These are phyloP conservation scores for Forbesichthys papilliferus DNA, from an alignment of 2,113 vertebrate species.

Conservation along the genomic window DNA sequence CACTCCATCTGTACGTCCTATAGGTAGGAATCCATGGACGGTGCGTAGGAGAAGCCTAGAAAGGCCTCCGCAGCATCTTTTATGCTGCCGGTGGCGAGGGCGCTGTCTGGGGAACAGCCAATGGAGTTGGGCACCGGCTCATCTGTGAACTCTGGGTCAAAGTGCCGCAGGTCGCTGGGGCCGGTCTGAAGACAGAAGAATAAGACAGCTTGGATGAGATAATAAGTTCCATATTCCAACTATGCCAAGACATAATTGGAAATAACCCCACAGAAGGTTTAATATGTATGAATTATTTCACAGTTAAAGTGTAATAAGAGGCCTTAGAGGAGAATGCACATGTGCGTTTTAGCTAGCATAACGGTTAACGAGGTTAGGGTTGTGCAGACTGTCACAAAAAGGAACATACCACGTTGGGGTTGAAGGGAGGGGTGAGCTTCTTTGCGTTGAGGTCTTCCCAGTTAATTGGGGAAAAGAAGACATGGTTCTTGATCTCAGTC, in stretches of 20 bases:
- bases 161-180: slow-evolving; percentile 93
- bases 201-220: slow-evolving; percentile 1
- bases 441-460: slow-evolving; percentile 98
- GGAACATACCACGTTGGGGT: slow-evolving; percentile 94
- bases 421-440: slow-evolving; percentile 98
- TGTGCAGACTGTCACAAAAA: background rate
- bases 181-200: slow-evolving; percentile 80
- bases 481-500: slow-evolving; percentile 96
- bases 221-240: background rate
- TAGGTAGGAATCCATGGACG: slow-evolving; percentile 95
- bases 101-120: slow-evolving; percentile 90
- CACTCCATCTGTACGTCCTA: slow-evolving; percentile 58
- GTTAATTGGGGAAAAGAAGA: slow-evolving; percentile 99
- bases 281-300: background rate
- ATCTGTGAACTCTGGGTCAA: slow-evolving; percentile 97
- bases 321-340: background rate
- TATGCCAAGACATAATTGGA: slow-evolving; percentile 25
- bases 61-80: slow-evolving; percentile 94
- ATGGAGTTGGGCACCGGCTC: slow-evolving; percentile 96
- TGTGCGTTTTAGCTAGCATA: background rate
- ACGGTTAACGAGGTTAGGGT: background rate
- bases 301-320: background rate
- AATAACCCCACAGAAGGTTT: slow-evolving; percentile 11
- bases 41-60: slow-evolving; percentile 96
- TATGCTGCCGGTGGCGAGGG: slow-evolving; percentile 90